Evolutionary conservation across 2,888 invertebrate genomes (phyloP), one percentile per base, ranked within the genome.

Genomic region (Leistus spinibarbis): DNA sequence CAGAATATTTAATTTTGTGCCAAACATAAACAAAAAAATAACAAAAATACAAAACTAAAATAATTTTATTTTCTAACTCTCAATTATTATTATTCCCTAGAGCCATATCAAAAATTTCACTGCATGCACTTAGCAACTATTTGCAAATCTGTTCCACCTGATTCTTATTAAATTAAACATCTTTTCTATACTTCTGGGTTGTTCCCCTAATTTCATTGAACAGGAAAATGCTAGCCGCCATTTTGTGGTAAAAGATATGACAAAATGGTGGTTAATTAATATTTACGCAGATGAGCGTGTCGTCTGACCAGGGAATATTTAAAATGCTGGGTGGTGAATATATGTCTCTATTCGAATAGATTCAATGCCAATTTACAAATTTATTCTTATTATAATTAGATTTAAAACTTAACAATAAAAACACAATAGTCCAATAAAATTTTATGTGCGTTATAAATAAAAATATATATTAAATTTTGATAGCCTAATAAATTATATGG

Each of bases 1-100:
- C 72, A 16, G 27, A 24, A 23, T 40, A 72, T 24, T 76, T 68
- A 72, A 57, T 70, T 76, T 76, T 72, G 76, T 76, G 76, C 76
- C 76, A 76, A 76, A 76, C 62, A 67, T 60, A 66, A 60, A 54
- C 24, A n/a, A 72, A 57, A 60, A 66, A 67, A 10, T 20, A 66
- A 54, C 54, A 66, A 66, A 40, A 40, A 68, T 66, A 54, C 73
- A 27, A 27, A 63, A 16, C 19, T 60, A 60, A 60, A 60, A 60
- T 60, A 10, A 75, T 75, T 68, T 69, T 63, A 63, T 75, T 20
- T 75, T 40, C 40, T 40, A 40, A 40, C 40, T 40, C 40, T 10
- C 63, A 63, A 54, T 22, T 62, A 56, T 54, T 64, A 75, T 69
- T 75, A 69, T 75, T 75, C 75, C 69, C 75, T 75, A 75, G 75